Evolutionary conservation across 2,888 invertebrate species (phyloP), one percentile per base, ranked within the genome.

Genomic region (Drosophila kuntzei): DNA sequence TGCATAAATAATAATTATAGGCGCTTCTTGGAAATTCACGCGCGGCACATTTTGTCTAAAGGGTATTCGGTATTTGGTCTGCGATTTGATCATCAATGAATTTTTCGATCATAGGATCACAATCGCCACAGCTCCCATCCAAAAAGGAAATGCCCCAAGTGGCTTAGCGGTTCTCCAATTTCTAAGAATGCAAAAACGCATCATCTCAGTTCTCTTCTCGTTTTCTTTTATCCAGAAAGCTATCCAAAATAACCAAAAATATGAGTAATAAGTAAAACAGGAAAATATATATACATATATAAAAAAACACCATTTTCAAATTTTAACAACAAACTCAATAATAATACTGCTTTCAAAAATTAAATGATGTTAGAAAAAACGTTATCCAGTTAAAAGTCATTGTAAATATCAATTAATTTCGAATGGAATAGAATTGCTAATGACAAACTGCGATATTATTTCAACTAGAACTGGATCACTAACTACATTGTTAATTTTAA

Each of bases 1-100:
- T 87, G 81, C 84, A 79, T 83, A 81, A 83, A 83, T 83, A 76
- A 84, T 79, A 82, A 82, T 82, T 87, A 84, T 87, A 58, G 36
- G 43, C 22, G 72, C 14, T 83, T 83, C 87, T 60, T 11, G 65
- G 85, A 83, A 83, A 16, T 22, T 25, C 22, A 34, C 25, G 72
- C 44, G 60, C 54, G 75, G 72, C 77, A 71, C 59, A 71, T 71
- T 71, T 76, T 60, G 62, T 76, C 62, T 71, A 60, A 76, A 61
- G 46, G 59, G 32, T 34, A 14, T 29, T 20, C 27, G 43, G 50
- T 20, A 43, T 50, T 49, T 50, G 53, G 46, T 53, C 61, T 46
- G 36, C 37, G 65, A 68, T 69, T 62, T 68, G 80, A 61, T 81
- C 82, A 82, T 72, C 76, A 63, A 71, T 68, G 66, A 64, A 32